phyloP scores from a whole-genome alignment of 2,888 invertebrate genomes.

The Platycnemis pennipes region DNA sequence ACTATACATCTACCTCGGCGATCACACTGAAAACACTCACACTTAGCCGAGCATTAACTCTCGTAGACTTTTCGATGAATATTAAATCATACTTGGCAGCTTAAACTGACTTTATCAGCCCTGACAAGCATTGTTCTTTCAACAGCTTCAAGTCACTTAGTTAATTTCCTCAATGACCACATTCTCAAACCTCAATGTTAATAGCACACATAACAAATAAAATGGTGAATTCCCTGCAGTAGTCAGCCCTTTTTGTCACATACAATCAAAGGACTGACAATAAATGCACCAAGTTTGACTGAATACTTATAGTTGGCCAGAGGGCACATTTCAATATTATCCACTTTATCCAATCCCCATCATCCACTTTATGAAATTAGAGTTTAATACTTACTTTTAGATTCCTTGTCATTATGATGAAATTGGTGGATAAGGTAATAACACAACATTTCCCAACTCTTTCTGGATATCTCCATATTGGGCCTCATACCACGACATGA shows the following conservation, averaged over 20 bases:
- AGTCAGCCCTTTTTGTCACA: background rate
- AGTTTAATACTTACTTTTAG: background rate
- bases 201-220: background rate
- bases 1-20: constrained; percentile 58
- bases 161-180: background rate
- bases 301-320: background rate
- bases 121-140: background rate
- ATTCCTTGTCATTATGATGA: background rate
- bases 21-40: constrained; percentile 45
- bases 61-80: background rate
- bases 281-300: constrained; percentile 28
- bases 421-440: background rate
- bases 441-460: background rate
- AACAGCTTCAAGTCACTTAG: background rate
- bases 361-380: background rate
- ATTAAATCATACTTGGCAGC: background rate
- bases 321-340: background rate
- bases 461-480: background rate
- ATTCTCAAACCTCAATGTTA: background rate
- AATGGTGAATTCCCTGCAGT: background rate
- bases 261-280: background rate
- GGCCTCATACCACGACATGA: background rate
- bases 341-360: background rate
- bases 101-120: background rate
- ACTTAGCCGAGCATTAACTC: background rate